Evolutionary conservation across 1,140 invertebrate species (phyloP).

Genomic region (Bradynema listronoti): DNA sequence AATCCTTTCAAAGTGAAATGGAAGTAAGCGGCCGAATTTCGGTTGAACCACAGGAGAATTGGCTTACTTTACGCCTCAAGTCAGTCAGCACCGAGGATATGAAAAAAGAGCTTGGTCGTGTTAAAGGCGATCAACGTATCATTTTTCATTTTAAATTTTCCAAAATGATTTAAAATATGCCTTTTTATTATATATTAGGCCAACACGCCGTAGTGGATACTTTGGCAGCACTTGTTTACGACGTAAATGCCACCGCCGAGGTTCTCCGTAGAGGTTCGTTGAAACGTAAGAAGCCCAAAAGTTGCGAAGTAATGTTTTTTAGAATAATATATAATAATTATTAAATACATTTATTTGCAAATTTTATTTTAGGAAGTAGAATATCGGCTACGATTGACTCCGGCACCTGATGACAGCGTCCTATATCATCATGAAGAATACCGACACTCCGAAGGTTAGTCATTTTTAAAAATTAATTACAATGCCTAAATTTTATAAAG

Average conservation of each 20-base stretch:
- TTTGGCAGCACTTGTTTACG: constrained; percentile 56
- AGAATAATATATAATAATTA: neutral
- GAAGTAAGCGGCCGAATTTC: constrained; percentile 55
- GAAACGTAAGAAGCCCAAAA: constrained; percentile 45
- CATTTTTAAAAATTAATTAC: constrained; percentile 8
- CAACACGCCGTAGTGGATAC: constrained; percentile 53
- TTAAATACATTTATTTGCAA: neutral
- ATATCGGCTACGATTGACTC: constrained; percentile 52
- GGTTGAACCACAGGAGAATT: constrained; percentile 51
- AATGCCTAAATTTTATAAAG: neutral
- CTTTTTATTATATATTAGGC: too few relatives aligned
- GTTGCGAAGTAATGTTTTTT: constrained; percentile 15
- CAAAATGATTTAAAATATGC: too few relatives aligned
- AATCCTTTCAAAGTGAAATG: constrained; percentile 55
- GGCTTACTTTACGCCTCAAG: constrained; percentile 50
- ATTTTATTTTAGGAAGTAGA: constrained; percentile 46
- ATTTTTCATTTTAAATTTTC: neutral
- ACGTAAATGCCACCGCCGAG: constrained; percentile 58
- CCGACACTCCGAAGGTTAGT: constrained; percentile 25
- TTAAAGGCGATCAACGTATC: constrained; percentile 50
- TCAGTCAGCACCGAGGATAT: constrained; percentile 54
- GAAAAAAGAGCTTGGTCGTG: constrained; percentile 48
- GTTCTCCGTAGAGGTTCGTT: constrained; percentile 48
- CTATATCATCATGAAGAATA: constrained; percentile 41
- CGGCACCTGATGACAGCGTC: constrained; percentile 46